phyloP scores from a whole-genome alignment of 2,797 vertebrate species.

The Cuniculus paca region DNA sequence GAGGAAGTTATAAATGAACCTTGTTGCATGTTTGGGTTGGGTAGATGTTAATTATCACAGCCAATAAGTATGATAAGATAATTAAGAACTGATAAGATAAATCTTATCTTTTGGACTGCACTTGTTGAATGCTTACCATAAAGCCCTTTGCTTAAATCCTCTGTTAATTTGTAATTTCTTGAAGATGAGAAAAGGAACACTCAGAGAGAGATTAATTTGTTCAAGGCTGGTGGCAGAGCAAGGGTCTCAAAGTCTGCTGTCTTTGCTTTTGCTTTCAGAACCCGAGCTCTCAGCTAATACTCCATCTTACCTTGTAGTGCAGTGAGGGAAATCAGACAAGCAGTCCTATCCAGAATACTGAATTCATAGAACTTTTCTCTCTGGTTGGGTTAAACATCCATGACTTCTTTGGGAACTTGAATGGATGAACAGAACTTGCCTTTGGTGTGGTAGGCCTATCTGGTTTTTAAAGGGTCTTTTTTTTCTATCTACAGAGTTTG shows the following conservation, averaged over 20 bases:
- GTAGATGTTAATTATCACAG: not conserved
- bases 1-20: slow-evolving; percentile 8
- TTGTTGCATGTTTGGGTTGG: not conserved
- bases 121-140: slow-evolving; percentile 30
- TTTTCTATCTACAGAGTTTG: not conserved
- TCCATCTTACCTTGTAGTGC: not conserved
- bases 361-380: not conserved
- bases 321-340: not conserved
- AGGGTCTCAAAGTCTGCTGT: not conserved
- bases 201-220: slow-evolving; percentile 53
- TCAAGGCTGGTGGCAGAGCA: slow-evolving; percentile 14
- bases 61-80: slow-evolving; percentile 1
- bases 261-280: slow-evolving; percentile 43
- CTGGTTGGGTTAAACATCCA: not conserved
- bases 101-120: slow-evolving; percentile 9
- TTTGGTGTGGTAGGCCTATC: not conserved
- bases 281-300: not conserved
- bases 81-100: slow-evolving; percentile 13
- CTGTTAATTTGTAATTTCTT: slow-evolving; percentile 58
- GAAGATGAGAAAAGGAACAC: not conserved
- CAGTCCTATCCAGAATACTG: not conserved
- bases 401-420: not conserved
- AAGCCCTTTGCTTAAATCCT: slow-evolving; percentile 28
- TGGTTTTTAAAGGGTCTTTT: not conserved
- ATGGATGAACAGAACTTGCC: not conserved